phyloP scores from a whole-genome alignment of 2,113 vertebrate genomes.

The Myocastor coypus region DNA sequence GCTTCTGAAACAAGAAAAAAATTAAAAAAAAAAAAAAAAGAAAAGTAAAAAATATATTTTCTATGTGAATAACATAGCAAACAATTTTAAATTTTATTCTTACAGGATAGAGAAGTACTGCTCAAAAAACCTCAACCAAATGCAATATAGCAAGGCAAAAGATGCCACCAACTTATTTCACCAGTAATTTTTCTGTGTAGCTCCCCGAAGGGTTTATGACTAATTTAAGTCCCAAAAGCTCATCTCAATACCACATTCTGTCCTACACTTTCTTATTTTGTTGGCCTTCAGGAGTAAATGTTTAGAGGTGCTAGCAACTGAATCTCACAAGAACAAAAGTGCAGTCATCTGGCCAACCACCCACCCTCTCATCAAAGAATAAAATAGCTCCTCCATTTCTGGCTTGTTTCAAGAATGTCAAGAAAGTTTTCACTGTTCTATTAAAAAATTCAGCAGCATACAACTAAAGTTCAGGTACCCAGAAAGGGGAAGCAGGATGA shows the following conservation, averaged over 20 bases:
- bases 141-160: neutral
- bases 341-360: neutral
- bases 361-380: neutral
- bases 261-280: neutral
- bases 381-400: neutral
- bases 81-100: slow-evolving; percentile 1
- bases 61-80: neutral
- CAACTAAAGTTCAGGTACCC: no score
- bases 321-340: neutral
- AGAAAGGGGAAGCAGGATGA: neutral
- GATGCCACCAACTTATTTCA: neutral
- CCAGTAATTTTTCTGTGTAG: neutral
- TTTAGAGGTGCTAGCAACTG: neutral
- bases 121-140: neutral
- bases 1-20: no score
- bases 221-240: neutral
- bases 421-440: neutral
- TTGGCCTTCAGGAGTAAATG: no score
- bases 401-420: neutral
- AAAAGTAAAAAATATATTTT: neutral
- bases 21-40: no score
- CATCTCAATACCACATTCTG: neutral
- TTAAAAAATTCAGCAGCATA: neutral
- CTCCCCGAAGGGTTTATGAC: neutral
- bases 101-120: neutral